Base-by-base conservation (phyloP, 2,888 invertebrate species). In the Gari tellinella region DNA sequence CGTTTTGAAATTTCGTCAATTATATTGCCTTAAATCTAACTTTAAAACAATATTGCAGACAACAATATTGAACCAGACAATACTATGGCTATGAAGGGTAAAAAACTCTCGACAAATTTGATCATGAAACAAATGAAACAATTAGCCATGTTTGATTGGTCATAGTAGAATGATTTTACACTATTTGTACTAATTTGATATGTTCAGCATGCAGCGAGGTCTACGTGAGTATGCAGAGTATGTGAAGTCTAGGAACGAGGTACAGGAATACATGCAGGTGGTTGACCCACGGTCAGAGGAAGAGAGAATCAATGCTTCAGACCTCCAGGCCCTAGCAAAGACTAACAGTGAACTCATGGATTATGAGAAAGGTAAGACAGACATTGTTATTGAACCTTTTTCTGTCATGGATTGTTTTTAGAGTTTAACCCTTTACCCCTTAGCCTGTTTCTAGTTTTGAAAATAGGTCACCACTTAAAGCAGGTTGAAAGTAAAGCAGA, bases 231-330 rank as follows among this genome's bases (percentile, higher is more conserved):
- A 89, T 76, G 90, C 88, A 7, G 88, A 89, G 69, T 85, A 83
- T 82, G 89, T 89, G 25, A 82, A 83, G 61, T 62, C 69, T 15
- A 82, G 89, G 40, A 81, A 85, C 48, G 77, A 79, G 37, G 74
- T 82, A 21, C 63, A 74, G 0, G 79, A 84, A 1, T 78, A 79
- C 38, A 80, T 90, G 83, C 74, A 79, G 56, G 80, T 88, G 17
- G 65, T 83, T 19, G 92, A 92, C 66, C 89, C 90, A 0, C 80
- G 91, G 5, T 81, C 80, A 26, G 88, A 90, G 51, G 88, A 86
- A 49, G 92, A 92, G 80, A 86, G 85, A 70, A 83, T 83, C 2
- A 60, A 79, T 51, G 89, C 91, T 14, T 77, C 84, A 5, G 86
- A 87, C 56, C 75, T 83, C 15, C 79, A 77, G 64, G 65, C 58